Evolutionary conservation across 2,888 invertebrate genomes (phyloP).

Genomic region (Gisinianus flammeolus): DNA sequence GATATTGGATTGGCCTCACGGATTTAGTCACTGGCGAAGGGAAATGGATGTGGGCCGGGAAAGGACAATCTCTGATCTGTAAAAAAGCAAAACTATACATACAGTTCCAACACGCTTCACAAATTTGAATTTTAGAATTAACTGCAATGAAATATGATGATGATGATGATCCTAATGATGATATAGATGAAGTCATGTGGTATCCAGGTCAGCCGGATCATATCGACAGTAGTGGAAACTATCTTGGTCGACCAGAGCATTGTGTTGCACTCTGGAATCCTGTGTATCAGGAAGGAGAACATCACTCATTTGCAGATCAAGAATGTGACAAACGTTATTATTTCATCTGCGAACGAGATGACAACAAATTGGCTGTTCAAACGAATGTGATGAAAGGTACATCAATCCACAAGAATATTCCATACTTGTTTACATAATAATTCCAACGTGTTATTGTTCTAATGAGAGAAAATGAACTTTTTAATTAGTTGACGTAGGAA

Average conservation of each 20-base stretch:
- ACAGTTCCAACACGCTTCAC: too few relatives aligned
- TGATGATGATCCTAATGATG: too few relatives aligned
- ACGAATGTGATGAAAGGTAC: background rate
- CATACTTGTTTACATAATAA: too few relatives aligned
- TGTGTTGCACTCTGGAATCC: slow-evolving; percentile 44
- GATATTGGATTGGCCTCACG: slow-evolving; percentile 47
- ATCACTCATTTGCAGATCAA: slow-evolving; percentile 38
- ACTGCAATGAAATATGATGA: too few relatives aligned
- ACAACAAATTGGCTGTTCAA: background rate
- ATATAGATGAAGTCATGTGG: too few relatives aligned
- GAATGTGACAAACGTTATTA: slow-evolving; percentile 31
- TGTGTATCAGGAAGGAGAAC: slow-evolving; percentile 2
- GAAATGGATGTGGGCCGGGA: slow-evolving; percentile 17
- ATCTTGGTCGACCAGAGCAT: slow-evolving; percentile 37
- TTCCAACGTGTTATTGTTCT: too few relatives aligned
- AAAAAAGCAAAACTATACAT: too few relatives aligned
- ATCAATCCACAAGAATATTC: too few relatives aligned
- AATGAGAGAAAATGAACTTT: too few relatives aligned
- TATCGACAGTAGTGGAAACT: background rate
- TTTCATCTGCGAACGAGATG: slow-evolving; percentile 39
- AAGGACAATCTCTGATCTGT: slow-evolving; percentile 22
- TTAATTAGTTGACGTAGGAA: too few relatives aligned
- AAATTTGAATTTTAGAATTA: too few relatives aligned
- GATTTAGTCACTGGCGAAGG: slow-evolving; percentile 37
- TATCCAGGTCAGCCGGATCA: slow-evolving; percentile 40